Conservation (phyloP, 2,888 invertebrate species). For the Microctonus hyperodae region DNA sequence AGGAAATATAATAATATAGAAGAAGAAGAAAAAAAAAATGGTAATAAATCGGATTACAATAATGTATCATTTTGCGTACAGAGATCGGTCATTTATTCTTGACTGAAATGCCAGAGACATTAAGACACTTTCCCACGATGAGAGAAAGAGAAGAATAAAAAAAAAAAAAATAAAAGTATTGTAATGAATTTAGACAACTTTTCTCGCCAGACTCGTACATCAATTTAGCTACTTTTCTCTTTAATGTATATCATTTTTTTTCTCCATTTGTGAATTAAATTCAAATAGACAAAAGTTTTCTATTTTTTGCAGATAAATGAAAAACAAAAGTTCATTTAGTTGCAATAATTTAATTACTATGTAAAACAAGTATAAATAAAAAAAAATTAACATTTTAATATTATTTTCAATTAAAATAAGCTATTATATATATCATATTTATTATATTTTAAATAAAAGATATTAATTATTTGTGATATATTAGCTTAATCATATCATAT, state of each 20-base stretch:
- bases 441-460: too few relatives aligned
- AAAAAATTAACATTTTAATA: too few relatives aligned
- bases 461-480: too few relatives aligned
- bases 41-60: not conserved
- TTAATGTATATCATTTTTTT: constrained; percentile 21
- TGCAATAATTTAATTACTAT: too few relatives aligned
- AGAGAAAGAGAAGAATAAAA: not conserved
- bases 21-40: not conserved
- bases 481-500: too few relatives aligned
- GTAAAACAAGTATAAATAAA: too few relatives aligned
- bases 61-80: not conserved
- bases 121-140: constrained; percentile 9
- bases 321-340: too few relatives aligned
- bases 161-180: not conserved
- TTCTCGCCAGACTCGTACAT: constrained; percentile 42
- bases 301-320: too few relatives aligned
- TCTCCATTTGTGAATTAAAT: not conserved
- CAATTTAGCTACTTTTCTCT: constrained; percentile 38
- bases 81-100: constrained; percentile 25
- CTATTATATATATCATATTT: too few relatives aligned
- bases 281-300: too few relatives aligned
- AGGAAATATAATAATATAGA: not conserved
- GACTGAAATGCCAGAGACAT: constrained; percentile 11
- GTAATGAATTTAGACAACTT: constrained; percentile 21
- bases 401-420: too few relatives aligned